These are phyloP conservation scores for Piprites chloris DNA, from an alignment of 2,113 vertebrate genomes.

Conservation along the genomic window DNA sequence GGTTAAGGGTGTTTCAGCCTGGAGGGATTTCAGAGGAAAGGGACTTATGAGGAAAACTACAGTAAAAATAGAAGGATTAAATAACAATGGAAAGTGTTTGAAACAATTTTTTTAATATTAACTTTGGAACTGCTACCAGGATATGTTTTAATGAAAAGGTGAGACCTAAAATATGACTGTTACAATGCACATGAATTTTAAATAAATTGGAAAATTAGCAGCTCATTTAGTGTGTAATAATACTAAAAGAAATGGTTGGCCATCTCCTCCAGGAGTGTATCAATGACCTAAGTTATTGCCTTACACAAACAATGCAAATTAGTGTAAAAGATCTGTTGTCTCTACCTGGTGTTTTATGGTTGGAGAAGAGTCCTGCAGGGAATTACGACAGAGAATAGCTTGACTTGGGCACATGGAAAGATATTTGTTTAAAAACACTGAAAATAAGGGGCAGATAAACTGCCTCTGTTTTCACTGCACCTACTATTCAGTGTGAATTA, in stretches of 20 bases:
- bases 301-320: not conserved
- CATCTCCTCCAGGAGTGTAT: not conserved
- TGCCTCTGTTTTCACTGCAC: not conserved
- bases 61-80: not conserved
- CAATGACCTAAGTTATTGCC: not conserved
- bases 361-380: not conserved
- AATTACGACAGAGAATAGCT: not conserved
- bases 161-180: not conserved
- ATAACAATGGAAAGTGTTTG: not conserved
- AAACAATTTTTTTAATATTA: not conserved
- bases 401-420: not conserved
- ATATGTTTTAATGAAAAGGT: not conserved
- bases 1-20: not conserved
- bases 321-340: constrained; percentile 4
- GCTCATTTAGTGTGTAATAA: not conserved
- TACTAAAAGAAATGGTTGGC: not conserved
- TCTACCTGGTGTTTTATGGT: constrained; percentile 14
- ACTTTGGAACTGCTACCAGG: not conserved
- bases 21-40: not conserved
- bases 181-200: not conserved
- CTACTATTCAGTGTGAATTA: not conserved
- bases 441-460: not conserved
- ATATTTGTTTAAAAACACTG: not conserved
- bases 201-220: not conserved
- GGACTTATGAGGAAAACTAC: not conserved